These are phyloP conservation scores for Harpagoxenus sublaevis DNA, from an alignment of 2,888 invertebrate species.

Conservation along the genomic window DNA sequence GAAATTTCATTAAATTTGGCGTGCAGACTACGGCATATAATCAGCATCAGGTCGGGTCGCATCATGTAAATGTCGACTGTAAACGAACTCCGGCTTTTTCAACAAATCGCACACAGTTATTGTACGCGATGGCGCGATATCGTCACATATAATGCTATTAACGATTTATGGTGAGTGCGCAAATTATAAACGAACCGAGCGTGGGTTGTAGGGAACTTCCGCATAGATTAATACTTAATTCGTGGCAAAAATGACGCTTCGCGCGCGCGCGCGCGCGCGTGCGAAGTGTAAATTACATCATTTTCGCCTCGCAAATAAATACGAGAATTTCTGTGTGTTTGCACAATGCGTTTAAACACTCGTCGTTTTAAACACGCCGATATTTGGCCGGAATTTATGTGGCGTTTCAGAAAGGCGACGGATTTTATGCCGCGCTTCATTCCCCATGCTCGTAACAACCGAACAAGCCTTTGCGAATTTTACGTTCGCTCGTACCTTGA, in stretches of 20 bases:
- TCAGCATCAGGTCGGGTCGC: slow-evolving; percentile 8
- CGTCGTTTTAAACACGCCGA: slow-evolving; percentile 28
- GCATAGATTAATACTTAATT: slow-evolving; percentile 39
- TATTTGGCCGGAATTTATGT: slow-evolving; percentile 24
- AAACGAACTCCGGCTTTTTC: slow-evolving; percentile 23
- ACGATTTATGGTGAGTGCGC: slow-evolving; percentile 36
- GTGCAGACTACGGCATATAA: slow-evolving; percentile 18
- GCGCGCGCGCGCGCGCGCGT: not conserved
- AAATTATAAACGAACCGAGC: slow-evolving; percentile 30
- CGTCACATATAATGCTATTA: slow-evolving; percentile 36
- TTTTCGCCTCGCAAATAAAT: slow-evolving; percentile 21
- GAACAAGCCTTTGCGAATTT: slow-evolving; percentile 27
- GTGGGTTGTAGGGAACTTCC: slow-evolving; percentile 19
- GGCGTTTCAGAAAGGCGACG: slow-evolving; percentile 2
- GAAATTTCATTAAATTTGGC: slow-evolving; percentile 36
- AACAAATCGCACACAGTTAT: slow-evolving; percentile 12
- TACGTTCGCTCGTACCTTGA: slow-evolving; percentile 11
- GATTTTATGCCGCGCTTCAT: slow-evolving; percentile 28
- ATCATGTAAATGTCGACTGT: slow-evolving; percentile 3
- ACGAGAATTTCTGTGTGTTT: slow-evolving; percentile 8
- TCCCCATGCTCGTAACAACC: slow-evolving; percentile 5
- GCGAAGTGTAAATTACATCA: slow-evolving; percentile 31
- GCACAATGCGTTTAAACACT: slow-evolving; percentile 9
- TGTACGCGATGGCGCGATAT: slow-evolving; percentile 23
- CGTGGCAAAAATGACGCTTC: slow-evolving; percentile 9